phyloP scores from a whole-genome alignment of 2,797 vertebrate genomes.

The Champsocephalus gunnari region DNA sequence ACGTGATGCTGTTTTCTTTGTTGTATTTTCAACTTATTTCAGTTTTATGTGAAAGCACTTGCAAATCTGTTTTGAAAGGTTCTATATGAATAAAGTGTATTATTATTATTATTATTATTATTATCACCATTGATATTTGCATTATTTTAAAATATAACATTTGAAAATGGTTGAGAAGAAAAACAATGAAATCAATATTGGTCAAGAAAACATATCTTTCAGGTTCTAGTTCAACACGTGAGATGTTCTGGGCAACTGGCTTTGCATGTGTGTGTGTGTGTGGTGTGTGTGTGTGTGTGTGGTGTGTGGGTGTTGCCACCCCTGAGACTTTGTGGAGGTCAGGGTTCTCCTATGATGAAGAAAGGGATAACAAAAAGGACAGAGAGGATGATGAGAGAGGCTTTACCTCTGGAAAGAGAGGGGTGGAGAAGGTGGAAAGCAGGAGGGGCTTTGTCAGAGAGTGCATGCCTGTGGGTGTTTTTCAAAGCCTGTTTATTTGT shows the following conservation, averaged over 20 bases:
- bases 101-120: no score
- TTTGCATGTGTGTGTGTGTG: neutral
- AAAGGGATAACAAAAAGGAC: conserved; percentile 20
- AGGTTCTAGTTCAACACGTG: conserved; percentile 1
- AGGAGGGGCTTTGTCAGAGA: conserved; percentile 27
- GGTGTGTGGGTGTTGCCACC: neutral
- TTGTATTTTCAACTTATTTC: no score
- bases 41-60: no score
- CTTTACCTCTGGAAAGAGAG: conserved; percentile 39
- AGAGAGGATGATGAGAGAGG: conserved; percentile 37
- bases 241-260: neutral
- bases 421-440: conserved; percentile 21
- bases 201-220: neutral
- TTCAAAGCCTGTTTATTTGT: conserved; percentile 47
- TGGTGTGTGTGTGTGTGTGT: conserved; percentile 7
- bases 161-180: no score
- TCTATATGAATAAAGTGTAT: no score
- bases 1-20: no score
- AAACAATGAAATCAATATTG: neutral
- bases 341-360: conserved; percentile 27
- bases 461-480: conserved; percentile 45
- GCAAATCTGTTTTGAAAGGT: no score
- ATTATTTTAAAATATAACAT: neutral
- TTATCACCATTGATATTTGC: no score
- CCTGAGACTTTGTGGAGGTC: conserved; percentile 41